These are phyloP conservation scores for Aurelia sp. DNA, from an alignment of 30 jellyfish, hydroid and myxozoan species.

Conservation along the genomic window DNA sequence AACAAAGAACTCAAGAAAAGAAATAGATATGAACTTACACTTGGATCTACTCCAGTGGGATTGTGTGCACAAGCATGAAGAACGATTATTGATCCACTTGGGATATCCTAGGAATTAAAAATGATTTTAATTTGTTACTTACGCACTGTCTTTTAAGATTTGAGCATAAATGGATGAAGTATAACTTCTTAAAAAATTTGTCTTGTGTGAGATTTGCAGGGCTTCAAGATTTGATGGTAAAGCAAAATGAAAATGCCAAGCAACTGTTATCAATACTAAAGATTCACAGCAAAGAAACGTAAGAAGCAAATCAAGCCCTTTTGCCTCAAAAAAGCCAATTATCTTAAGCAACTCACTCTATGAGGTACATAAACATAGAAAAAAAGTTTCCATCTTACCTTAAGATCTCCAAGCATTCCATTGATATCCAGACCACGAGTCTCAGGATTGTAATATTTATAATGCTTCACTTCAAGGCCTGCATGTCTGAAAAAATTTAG, in stretches of 20 bases:
- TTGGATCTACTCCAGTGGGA: constrained; percentile 99
- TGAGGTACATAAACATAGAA: neutral
- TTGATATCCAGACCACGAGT: constrained; percentile 90
- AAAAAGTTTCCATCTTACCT: constrained; percentile 46
- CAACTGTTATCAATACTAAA: neutral
- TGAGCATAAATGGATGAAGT: neutral
- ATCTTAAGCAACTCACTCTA: neutral
- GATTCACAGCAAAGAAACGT: neutral
- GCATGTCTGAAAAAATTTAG: constrained; percentile 78
- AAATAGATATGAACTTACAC: constrained; percentile 54
- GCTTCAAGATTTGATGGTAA: no score
- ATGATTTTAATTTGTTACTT: neutral
- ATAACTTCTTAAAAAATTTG: neutral
- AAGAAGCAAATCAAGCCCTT: neutral
- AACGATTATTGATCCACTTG: constrained; percentile 74
- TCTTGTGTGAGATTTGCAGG: no score
- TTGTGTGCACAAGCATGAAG: constrained; percentile 99
- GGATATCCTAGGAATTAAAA: constrained; percentile 65
- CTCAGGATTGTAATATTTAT: constrained; percentile 81
- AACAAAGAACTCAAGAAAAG: no score
- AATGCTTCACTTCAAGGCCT: constrained; percentile 78
- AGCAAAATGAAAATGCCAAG: no score
- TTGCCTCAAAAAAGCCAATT: neutral
- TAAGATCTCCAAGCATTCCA: constrained; percentile 92
- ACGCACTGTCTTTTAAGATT: neutral